These are phyloP conservation scores for Sphecodes monilicornis DNA, from an alignment of 2,888 invertebrate species.

Conservation along the genomic window DNA sequence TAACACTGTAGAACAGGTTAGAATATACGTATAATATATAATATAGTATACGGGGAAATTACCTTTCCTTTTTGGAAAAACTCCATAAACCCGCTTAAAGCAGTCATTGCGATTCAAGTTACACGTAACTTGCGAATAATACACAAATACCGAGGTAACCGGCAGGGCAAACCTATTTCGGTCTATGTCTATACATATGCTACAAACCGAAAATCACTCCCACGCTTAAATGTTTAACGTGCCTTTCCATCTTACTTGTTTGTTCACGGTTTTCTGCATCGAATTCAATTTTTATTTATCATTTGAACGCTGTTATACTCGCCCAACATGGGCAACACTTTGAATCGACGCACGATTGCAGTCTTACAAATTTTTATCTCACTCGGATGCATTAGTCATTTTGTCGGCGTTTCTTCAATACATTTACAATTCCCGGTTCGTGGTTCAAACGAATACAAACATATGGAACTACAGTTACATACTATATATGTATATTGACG, in stretches of 20 bases:
- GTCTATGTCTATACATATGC: conserved; percentile 26
- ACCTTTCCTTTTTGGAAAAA: conserved; percentile 93
- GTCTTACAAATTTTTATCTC: not conserved
- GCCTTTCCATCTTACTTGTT: conserved; percentile 13
- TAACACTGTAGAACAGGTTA: conserved; percentile 39
- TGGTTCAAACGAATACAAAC: not conserved
- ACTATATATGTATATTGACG: not conserved
- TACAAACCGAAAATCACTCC: conserved; percentile 5
- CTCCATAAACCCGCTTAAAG: conserved; percentile 89
- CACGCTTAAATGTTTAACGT: not conserved
- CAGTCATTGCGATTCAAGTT: conserved; percentile 85
- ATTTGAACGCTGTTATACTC: not conserved
- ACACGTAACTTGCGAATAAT: conserved; percentile 18
- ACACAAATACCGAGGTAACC: conserved; percentile 41
- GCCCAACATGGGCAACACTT: not conserved
- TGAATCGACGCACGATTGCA: not conserved
- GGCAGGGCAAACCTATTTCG: conserved; percentile 50
- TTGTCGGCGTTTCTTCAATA: not conserved
- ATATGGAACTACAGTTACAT: not conserved
- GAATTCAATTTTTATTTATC: not conserved
- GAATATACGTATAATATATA: not conserved
- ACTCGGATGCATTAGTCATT: not conserved
- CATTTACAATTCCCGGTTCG: not conserved
- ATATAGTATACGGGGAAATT: conserved; percentile 61
- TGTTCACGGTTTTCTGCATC: not conserved